A percentile compares a stretch with the other conserved stretches of the same genome.
Evolutionary conservation across 2,888 invertebrate genomes (phyloP).

Genomic region (Galerucella calmariensis): DNA sequence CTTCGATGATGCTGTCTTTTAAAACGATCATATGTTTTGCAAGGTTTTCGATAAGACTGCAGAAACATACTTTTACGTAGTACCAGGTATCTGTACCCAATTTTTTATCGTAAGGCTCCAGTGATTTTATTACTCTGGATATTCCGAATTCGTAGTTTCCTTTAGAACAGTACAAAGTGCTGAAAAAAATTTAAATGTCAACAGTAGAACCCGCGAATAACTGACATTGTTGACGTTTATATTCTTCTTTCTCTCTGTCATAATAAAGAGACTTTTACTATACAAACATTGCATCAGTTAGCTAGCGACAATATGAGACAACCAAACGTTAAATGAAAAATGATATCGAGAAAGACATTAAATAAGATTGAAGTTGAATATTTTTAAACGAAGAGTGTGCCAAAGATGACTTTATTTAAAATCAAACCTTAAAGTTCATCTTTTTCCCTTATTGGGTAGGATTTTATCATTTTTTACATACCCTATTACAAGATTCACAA

Average conservation of each 20-base stretch:
- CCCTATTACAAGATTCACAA: conserved; percentile 98
- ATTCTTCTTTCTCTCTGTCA: too few relatives aligned
- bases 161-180: conserved; percentile 96
- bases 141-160: conserved; percentile 99
- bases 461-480: conserved; percentile 55
- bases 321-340: too few relatives aligned
- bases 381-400: too few relatives aligned
- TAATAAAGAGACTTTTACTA: too few relatives aligned
- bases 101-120: conserved; percentile 93
- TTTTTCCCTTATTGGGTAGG: too few relatives aligned
- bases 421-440: too few relatives aligned
- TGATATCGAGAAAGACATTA: too few relatives aligned
- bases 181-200: conserved; percentile 55
- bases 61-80: conserved; percentile 94
- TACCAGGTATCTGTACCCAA: conserved; percentile 99
- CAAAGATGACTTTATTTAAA: background rate
- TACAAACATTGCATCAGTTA: too few relatives aligned
- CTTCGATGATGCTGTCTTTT: conserved; percentile 86
- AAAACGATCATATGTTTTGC: conserved; percentile 91
- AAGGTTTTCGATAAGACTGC: conserved; percentile 91
- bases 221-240: too few relatives aligned
- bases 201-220: too few relatives aligned
- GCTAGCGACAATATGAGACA: too few relatives aligned
- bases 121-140: conserved; percentile 94
- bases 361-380: too few relatives aligned